These are phyloP conservation scores for Tragelaphus scriptus DNA, from an alignment of 2,113 vertebrate species.

Conservation along the genomic window DNA sequence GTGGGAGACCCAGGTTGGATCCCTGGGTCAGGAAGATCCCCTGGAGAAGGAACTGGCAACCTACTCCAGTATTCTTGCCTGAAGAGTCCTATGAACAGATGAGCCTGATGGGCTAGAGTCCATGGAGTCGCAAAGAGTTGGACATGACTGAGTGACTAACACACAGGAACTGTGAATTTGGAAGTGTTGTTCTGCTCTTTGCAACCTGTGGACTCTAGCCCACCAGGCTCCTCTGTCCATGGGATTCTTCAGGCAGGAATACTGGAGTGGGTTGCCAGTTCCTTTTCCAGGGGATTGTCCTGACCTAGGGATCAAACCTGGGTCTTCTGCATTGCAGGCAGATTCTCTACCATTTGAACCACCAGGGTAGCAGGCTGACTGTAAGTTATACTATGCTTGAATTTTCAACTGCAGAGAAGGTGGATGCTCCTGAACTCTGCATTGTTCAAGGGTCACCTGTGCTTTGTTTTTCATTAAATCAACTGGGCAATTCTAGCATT, in stretches of 20 bases:
- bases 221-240: background rate
- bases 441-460: background rate
- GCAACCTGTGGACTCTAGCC: background rate
- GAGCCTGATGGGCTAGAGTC: background rate
- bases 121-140: background rate
- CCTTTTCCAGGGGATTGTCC: background rate
- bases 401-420: background rate
- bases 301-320: background rate
- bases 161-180: background rate
- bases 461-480: conserved; percentile 59
- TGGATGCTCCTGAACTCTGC: background rate
- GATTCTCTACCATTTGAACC: background rate
- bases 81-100: background rate
- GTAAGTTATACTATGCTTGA: background rate
- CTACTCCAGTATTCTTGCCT: background rate
- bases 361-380: background rate
- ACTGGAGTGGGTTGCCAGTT: background rate
- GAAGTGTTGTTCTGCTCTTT: background rate
- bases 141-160: background rate
- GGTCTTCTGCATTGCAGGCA: background rate
- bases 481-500: conserved; percentile 29
- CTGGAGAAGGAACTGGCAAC: background rate
- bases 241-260: background rate
- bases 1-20: background rate
- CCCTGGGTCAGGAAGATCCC: background rate